Conservation (phyloP, 1,140 invertebrate species). For the Spodoptera frugiperda region DNA sequence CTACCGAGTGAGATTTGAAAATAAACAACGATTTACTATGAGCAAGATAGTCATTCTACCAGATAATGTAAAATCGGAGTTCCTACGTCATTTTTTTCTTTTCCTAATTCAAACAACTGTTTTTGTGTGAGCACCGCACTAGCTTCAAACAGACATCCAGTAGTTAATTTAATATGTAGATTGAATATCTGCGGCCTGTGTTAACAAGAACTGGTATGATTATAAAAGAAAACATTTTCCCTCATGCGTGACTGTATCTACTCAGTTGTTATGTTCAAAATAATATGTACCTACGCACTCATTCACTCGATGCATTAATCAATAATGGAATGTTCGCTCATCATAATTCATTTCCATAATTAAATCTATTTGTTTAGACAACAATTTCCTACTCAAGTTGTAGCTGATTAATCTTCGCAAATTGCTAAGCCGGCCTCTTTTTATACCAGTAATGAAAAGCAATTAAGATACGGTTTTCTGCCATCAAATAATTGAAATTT, state of each 20-base stretch:
- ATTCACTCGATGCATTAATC: slow-evolving; percentile 16
- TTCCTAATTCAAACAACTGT: no score
- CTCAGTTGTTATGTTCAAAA: slow-evolving; percentile 12
- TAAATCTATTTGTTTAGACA: slow-evolving; percentile 45
- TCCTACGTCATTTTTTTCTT: no score
- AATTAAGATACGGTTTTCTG: slow-evolving; percentile 78
- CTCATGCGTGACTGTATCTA: slow-evolving; percentile 13
- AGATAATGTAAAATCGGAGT: no score
- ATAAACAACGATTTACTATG: no score
- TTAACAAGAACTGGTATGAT: slow-evolving; percentile 20
- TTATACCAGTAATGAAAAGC: slow-evolving; percentile 72
- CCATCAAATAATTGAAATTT: slow-evolving; percentile 81
- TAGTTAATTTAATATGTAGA: slow-evolving; percentile 20
- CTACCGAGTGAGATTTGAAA: no score
- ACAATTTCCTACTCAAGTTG: slow-evolving; percentile 39
- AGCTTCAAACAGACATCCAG: neutral
- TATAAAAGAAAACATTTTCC: slow-evolving; percentile 33
- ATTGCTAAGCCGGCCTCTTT: slow-evolving; percentile 51
- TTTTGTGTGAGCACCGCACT: neutral
- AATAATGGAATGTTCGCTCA: slow-evolving; percentile 22
- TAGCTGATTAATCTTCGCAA: slow-evolving; percentile 46
- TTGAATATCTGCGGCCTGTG: slow-evolving; percentile 6
- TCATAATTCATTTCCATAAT: slow-evolving; percentile 37
- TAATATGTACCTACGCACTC: slow-evolving; percentile 13
- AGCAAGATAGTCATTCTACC: no score